Conservation (phyloP, 2,113 vertebrate species). For the Dipodomys ordii region DNA sequence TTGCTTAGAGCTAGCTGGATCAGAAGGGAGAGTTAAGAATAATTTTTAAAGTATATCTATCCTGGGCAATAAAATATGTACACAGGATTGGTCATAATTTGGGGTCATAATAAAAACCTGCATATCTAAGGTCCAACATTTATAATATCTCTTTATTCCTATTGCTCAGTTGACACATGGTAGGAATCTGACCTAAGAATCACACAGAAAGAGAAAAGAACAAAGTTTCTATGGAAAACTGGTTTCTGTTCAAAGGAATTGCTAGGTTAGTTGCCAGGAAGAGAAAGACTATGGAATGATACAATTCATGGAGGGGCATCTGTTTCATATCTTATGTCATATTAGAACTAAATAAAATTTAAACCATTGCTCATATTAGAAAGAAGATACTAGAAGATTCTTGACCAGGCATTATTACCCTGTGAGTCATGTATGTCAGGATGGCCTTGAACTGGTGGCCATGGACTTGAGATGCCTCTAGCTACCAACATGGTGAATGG, state of each 20-base stretch:
- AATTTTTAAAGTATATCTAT: constrained; percentile 26
- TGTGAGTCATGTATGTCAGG: background rate
- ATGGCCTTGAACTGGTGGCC: background rate
- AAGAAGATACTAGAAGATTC: background rate
- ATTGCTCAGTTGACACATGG: background rate
- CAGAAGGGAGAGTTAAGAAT: background rate
- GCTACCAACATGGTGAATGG: rapidly evolving
- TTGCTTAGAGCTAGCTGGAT: background rate
- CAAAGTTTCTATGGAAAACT: background rate
- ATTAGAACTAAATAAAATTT: background rate
- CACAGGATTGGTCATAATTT: background rate
- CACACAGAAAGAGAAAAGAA: background rate
- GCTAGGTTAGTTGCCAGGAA: background rate
- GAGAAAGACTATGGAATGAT: background rate
- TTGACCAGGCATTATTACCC: background rate
- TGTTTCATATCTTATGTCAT: background rate
- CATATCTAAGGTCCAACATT: background rate
- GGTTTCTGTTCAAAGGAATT: constrained; percentile 16
- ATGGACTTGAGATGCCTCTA: background rate
- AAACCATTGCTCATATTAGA: background rate
- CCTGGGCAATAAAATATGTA: background rate
- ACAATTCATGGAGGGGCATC: background rate
- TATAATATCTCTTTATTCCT: background rate
- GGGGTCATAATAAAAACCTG: background rate
- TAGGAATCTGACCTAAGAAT: background rate